Conservation (phyloP, 1,140 invertebrate genomes). For the Araneus ventricosus region DNA sequence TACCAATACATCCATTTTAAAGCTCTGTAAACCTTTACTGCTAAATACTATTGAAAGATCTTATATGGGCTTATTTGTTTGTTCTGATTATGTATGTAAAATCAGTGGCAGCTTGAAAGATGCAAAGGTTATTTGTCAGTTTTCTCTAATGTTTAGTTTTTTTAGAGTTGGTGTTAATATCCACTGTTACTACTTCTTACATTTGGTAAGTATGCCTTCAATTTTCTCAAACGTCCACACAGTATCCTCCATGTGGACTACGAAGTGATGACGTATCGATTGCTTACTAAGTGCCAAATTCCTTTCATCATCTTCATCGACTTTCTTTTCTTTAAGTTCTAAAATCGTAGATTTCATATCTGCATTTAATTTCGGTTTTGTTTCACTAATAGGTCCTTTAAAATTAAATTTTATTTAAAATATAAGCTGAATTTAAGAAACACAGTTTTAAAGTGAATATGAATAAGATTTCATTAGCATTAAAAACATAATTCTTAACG, state of each 20-base stretch:
- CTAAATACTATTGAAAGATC: no score
- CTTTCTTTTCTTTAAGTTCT: background rate
- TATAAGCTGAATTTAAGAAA: no score
- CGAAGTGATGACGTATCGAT: slow-evolving; percentile 56
- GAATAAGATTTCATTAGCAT: no score
- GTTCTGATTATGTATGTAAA: background rate
- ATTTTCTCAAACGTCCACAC: slow-evolving; percentile 60
- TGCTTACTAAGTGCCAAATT: slow-evolving; percentile 58
- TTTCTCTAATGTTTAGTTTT: slow-evolving; percentile 72
- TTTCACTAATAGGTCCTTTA: no score
- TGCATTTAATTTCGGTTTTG: no score
- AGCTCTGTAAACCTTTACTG: no score
- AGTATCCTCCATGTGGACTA: slow-evolving; percentile 52
- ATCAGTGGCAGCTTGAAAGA: slow-evolving; percentile 67
- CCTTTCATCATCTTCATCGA: background rate
- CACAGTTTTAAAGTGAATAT: no score
- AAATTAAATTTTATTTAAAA: no score
- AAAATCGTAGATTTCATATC: no score
- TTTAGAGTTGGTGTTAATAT: slow-evolving; percentile 65
- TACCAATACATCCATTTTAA: no score
- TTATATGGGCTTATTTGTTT: no score
- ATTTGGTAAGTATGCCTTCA: slow-evolving; percentile 66
- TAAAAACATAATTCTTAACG: no score
- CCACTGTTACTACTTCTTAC: slow-evolving; percentile 40
- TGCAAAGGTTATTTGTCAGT: slow-evolving; percentile 63